Base-by-base conservation (phyloP, 2,113 vertebrate species). In the Oncorhynchus kisutch region DNA sequence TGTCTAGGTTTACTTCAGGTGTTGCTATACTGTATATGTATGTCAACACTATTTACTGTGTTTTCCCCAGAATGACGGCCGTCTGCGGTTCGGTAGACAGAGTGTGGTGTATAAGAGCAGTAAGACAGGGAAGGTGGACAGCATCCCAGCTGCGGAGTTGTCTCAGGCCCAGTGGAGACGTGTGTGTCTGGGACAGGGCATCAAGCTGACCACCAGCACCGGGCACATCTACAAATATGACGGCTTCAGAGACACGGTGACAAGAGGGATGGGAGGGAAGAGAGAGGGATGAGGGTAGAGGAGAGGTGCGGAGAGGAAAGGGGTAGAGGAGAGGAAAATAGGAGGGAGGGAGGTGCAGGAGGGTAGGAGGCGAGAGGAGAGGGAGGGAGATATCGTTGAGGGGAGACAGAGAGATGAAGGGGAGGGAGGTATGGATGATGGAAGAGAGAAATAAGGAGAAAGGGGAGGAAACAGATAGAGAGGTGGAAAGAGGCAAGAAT, bases 111-210 rank as follows among this genome's bases (percentile, higher is more conserved):
- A 98, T 76, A 99, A 99, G 89, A 99, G 95, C 86, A 97, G 93
- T 83, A 98, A 98, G 92, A 99, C 97, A 0, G 98, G 98, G 45
- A 99, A 97, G 84, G 97, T 99, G 91, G 98, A 99, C 93, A 98
- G 92, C 85, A 96, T 99, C 80, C 91, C 94, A 16, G 95, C 94
- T 0, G 84, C 90, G 0, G 98, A 99, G 25, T 81, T 99, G 82
- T 93, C 92, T 0, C 90, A 92, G 67, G 97, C 96, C 0, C 92
- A 97, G 82, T 99, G 98, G 98, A 94, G 98, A 18, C 94, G 98
- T 0, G 98, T 99, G 57, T 98, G 97, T 0, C 91, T 98, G 39
- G 98, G 98, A 3, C 95, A 99, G 0, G 97, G 97, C 18, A 95
- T 99, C 89, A 97, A 97, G 83, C 92, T 99, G 67, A 88, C 94